Evolutionary conservation across 2,888 invertebrate genomes (phyloP), one percentile per base, ranked within the genome.

Genomic region (Netelia virgata): DNA sequence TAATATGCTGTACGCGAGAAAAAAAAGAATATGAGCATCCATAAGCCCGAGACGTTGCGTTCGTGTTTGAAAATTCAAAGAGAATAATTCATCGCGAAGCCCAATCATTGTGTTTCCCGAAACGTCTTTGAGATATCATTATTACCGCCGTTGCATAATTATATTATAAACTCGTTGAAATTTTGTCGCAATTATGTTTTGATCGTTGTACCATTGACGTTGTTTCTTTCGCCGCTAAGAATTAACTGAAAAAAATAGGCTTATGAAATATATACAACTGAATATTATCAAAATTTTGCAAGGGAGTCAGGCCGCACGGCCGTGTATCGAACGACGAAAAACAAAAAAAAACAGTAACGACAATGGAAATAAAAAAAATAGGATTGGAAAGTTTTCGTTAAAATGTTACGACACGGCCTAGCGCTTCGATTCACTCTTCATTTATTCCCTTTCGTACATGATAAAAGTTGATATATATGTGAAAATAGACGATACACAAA

Each of bases 181-280:
- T 14, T 73, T 64, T 55, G 55, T 18, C 28, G 9, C 8, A 1
- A 57, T 16, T 66, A 6, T 6, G 20, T 57, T 68, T 61, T 69
- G 18, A 50, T 69, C 50, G n/a, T 36, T 69, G 23, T 64, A 76
- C 47, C 28, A 43, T 68, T 68, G 36, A 70, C 28, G 10, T 23
- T 23, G 63, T 70, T 36, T 69, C 41, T 28, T 69, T 70, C 59
- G 14, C 50, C 57, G 9, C 9, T 10, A 11, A 50, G 11, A 36
- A 11, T 10, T 66, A 59, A 69, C 68, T 47, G 23, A 11, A 43
- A 73, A 78, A 6, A n/a, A 68, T 61, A 50, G 53, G 61, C 74
- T 80, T 74, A 61, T 74, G 59, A 68, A 80, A 80, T 68, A 73
- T 79, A 79, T 69, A 80, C 74, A 74, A n/a, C n/a, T 28, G 50